A percentile compares a stretch with the other conserved stretches of the same genome.
Evolutionary conservation across 2,797 vertebrate species (phyloP).

Genomic region (Pempheris klunzingeri): DNA sequence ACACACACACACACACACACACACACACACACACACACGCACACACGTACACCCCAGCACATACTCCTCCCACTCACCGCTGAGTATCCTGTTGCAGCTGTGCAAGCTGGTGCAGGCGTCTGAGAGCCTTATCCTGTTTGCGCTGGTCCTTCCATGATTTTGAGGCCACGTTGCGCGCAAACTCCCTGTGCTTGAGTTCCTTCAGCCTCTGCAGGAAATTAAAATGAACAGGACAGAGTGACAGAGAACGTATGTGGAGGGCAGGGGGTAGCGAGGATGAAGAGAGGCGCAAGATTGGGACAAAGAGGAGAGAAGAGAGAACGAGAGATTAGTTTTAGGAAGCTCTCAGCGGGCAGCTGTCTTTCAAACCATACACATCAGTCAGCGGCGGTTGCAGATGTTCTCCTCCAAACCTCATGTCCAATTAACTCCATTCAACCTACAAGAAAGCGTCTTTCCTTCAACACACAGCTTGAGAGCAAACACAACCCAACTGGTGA

Average conservation of each 20-base stretch:
- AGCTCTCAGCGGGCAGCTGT: slow-evolving; percentile 65
- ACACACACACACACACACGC: slow-evolving; percentile 10
- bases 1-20: slow-evolving; percentile 40
- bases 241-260: slow-evolving; percentile 27
- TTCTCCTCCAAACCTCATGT: slow-evolving; percentile 63
- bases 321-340: slow-evolving; percentile 61
- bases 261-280: slow-evolving; percentile 10
- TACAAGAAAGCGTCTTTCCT: slow-evolving; percentile 57
- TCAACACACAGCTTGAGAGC: slow-evolving; percentile 60
- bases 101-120: slow-evolving; percentile 94
- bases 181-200: slow-evolving; percentile 98
- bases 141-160: slow-evolving; percentile 99
- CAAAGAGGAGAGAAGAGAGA: slow-evolving; percentile 33
- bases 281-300: slow-evolving; percentile 16
- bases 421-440: slow-evolving; percentile 75
- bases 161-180: slow-evolving; percentile 97
- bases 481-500: slow-evolving; percentile 64
- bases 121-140: slow-evolving; percentile 97
- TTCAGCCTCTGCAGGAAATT: slow-evolving; percentile 91
- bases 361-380: slow-evolving; percentile 66
- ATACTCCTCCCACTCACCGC: slow-evolving; percentile 84
- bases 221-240: slow-evolving; percentile 31
- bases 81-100: slow-evolving; percentile 92
- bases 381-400: slow-evolving; percentile 66
- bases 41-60: slow-evolving; percentile 47